A percentile compares a stretch with the other conserved stretches of the same genome.
Evolutionary conservation across 2,113 vertebrate species (phyloP).

Genomic region (Acanthochromis polyacanthus): DNA sequence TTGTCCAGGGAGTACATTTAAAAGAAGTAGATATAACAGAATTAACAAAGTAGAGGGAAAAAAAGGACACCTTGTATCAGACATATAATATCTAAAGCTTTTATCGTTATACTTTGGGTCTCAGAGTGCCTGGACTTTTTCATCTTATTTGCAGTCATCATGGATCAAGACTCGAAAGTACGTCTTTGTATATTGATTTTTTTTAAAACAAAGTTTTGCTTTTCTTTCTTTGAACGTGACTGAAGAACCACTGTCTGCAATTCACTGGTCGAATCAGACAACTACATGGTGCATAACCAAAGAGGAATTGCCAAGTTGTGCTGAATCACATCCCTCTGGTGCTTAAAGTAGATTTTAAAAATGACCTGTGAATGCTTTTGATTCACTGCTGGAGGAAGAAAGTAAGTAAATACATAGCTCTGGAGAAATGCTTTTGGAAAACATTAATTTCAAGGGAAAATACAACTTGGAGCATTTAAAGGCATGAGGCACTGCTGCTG

Average conservation of each 20-base stretch:
- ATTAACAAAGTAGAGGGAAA: background rate
- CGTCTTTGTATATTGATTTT: no score
- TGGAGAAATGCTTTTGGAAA: background rate
- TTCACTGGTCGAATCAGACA: background rate
- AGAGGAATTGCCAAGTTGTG: background rate
- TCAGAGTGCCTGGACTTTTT: background rate
- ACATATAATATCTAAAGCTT: background rate
- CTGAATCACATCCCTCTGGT: background rate
- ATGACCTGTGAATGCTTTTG: background rate
- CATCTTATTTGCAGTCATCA: background rate
- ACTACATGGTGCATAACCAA: background rate
- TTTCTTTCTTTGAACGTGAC: background rate
- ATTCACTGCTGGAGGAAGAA: background rate
- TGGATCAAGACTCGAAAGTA: background rate
- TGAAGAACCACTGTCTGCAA: background rate
- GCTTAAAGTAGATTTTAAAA: background rate
- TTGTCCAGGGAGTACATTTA: background rate
- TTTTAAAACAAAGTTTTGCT: background rate
- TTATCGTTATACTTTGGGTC: background rate
- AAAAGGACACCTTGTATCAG: background rate
- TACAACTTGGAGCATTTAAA: background rate
- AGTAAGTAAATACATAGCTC: background rate
- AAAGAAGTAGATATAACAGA: conserved; percentile 13
- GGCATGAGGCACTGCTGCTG: no score
- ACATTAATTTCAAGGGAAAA: background rate